Base-by-base conservation (phyloP, 1,140 invertebrate species). In the Papilio polytes region DNA sequence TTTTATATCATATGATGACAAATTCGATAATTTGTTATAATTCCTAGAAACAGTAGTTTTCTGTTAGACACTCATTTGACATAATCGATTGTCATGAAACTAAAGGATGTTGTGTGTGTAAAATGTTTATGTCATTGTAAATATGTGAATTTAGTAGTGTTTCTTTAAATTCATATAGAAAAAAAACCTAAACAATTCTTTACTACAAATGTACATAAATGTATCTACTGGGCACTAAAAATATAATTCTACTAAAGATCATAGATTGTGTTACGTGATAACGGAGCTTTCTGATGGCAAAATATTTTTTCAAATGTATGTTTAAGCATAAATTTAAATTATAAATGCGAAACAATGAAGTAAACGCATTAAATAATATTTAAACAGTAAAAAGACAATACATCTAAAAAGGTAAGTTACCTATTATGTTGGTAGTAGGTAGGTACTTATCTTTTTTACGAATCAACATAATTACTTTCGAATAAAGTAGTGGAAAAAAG, bases 401-500 rank as follows among this genome's bases (percentile, higher is more conserved):
- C 70, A 72, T 72, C 18, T n/a, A 4, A 8, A 3, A 56, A 56
- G 53, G 18, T 8, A 56, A 6, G 15, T n/a, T 36, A 36, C 31
- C 3, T 36, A 36, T 3, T 31, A 31, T 36, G 8, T 18, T 18
- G 1, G 18, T 20, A 56, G 2, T 8, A n/a, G 15, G 53, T 56
- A 18, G 6, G 0, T n/a, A 51, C 48, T 51, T 51, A 51, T 51
- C 15, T 18, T 0, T 63, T 70, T 31, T 31, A 70, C 63, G 13
- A 31, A 36, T 70, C 56, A 10, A 63, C 8, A 63, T 26, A 63
- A 36, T 63, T 26, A 63, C 10, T 63, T 63, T 63, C 59, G 59
- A 26, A 63, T 12, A 63, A 63, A 26, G 74, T 77, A 78, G 74
- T 79, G 63, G 78, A 81, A 80, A 83, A 44, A 80, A 82, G 79